Percentiles rank a stretch among this genome's conserved stretches.
These are phyloP conservation scores for Cynoglossus semilaevis DNA, from an alignment of 2,113 vertebrate genomes.

Conservation along the genomic window DNA sequence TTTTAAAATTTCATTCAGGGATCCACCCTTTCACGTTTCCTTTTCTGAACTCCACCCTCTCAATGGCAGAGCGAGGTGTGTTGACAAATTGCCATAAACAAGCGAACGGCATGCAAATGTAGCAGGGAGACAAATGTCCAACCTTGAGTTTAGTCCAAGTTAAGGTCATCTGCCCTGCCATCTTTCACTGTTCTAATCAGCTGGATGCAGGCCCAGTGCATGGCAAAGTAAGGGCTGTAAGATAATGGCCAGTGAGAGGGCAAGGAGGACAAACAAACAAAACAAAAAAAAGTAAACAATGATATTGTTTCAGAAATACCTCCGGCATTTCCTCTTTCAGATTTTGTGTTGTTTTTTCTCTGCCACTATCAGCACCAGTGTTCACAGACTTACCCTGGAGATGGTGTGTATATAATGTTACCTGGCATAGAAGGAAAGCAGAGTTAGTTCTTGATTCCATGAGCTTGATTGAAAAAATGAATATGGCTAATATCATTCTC, in stretches of 20 bases:
- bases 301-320: conserved; percentile 32
- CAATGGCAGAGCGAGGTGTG: conserved; percentile 43
- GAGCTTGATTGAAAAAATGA: too few relatives aligned
- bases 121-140: conserved; percentile 72
- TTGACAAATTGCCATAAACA: conserved; percentile 73
- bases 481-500: too few relatives aligned
- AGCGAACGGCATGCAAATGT: conserved; percentile 73
- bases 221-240: conserved; percentile 63
- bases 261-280: conserved; percentile 17
- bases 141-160: conserved; percentile 77
- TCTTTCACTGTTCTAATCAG: conserved; percentile 79
- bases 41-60: conserved; percentile 25
- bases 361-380: not conserved
- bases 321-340: not conserved
- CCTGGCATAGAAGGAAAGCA: too few relatives aligned
- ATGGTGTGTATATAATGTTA: conserved; percentile 17
- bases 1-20: conserved; percentile 35
- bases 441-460: too few relatives aligned
- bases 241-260: conserved; percentile 60
- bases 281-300: conserved; percentile 68
- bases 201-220: conserved; percentile 62
- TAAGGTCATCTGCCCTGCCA: conserved; percentile 74
- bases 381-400: not conserved
- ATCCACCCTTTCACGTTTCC: conserved; percentile 21
- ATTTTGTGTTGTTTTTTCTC: conserved; percentile 7